These are phyloP conservation scores for Eulemur rufifrons DNA, from an alignment of 2,113 vertebrate species.

Conservation along the genomic window DNA sequence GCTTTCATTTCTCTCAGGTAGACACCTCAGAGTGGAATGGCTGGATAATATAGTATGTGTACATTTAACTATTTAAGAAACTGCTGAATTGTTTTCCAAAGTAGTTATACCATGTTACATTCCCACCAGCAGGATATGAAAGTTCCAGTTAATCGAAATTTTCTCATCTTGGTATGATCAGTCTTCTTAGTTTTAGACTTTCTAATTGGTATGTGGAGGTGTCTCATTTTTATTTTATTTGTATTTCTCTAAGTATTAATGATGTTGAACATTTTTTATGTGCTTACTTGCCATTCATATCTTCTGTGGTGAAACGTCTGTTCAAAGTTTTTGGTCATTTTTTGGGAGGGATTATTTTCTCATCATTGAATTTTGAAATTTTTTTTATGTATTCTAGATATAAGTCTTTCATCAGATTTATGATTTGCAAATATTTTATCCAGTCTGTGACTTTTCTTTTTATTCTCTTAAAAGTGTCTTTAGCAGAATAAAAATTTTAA, in stretches of 20 bases:
- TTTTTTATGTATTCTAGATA: neutral
- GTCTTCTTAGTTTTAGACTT: neutral
- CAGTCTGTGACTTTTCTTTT: neutral
- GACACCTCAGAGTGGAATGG: neutral
- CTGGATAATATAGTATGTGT: neutral
- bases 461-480: neutral
- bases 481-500: neutral
- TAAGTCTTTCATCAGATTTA: neutral
- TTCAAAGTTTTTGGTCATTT: neutral
- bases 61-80: neutral
- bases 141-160: neutral
- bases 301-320: neutral
- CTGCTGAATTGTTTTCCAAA: neutral
- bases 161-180: neutral
- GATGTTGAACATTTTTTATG: neutral
- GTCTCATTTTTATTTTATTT: neutral
- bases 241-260: neutral
- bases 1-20: neutral
- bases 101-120: neutral
- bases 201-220: neutral
- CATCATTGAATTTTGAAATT: neutral
- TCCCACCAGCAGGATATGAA: neutral
- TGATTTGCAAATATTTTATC: neutral
- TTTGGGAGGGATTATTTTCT: neutral
- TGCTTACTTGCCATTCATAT: neutral